Evolutionary conservation across 2,113 vertebrate genomes (phyloP).

Genomic region (Catagonus wagneri): DNA sequence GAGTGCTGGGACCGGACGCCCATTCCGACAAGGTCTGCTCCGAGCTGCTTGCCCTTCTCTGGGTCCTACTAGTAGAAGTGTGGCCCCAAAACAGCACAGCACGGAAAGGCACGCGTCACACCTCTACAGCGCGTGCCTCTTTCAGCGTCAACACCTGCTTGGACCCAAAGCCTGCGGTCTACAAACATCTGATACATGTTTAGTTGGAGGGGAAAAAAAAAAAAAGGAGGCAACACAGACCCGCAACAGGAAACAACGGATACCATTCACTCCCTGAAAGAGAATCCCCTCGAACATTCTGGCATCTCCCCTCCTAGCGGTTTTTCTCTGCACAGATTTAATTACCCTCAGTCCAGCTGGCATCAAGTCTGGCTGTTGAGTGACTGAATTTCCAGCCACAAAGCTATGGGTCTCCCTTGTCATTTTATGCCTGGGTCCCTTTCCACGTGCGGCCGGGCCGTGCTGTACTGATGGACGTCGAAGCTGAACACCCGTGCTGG

Average conservation of each 20-base stretch:
- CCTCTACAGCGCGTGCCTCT: neutral
- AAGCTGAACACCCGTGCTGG: neutral
- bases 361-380: neutral
- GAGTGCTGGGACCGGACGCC: neutral
- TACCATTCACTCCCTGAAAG: neutral
- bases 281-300: neutral
- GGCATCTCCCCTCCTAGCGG: neutral
- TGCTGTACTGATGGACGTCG: too few relatives aligned
- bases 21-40: rapidly evolving
- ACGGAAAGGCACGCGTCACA: too few relatives aligned
- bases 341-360: neutral
- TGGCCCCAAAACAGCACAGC: rapidly evolving
- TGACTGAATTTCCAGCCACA: neutral
- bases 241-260: neutral
- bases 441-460: rapidly evolving
- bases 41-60: neutral
- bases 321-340: neutral
- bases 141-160: neutral
- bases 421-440: neutral
- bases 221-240: neutral
- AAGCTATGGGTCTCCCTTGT: neutral
- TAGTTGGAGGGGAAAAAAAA: neutral
- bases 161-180: neutral
- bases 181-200: neutral
- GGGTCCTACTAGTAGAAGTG: rapidly evolving